A percentile compares a stretch with the other conserved stretches of the same genome.
Conservation (phyloP, 2,113 vertebrate species). For the Edolisoma coerulescens region DNA sequence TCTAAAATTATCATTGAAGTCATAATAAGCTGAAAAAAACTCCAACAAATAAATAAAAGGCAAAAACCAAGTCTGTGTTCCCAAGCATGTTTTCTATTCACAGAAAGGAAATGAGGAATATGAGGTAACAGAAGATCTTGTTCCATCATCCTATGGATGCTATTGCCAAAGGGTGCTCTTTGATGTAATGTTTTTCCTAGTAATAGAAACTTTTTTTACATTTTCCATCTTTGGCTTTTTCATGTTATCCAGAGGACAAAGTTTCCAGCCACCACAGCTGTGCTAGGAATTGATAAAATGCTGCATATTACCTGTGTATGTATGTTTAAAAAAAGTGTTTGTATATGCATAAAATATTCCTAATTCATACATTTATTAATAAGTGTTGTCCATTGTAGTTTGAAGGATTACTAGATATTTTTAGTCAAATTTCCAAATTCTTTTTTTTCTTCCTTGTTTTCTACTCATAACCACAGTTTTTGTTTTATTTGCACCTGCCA, state of each 20-base stretch:
- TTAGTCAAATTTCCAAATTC: not conserved
- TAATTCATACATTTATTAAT: not conserved
- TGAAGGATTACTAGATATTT: not conserved
- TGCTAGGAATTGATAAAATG: not conserved
- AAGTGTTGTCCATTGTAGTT: not conserved
- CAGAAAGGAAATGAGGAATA: not conserved
- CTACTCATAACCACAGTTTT: not conserved
- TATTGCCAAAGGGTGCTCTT: not conserved
- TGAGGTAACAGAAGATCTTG: not conserved
- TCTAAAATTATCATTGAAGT: not conserved
- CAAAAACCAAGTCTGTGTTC: not conserved
- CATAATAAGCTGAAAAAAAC: not conserved
- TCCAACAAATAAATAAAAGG: not conserved
- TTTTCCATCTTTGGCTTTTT: not conserved
- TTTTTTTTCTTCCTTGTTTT: not conserved
- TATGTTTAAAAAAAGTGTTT: not conserved
- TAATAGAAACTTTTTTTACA: not conserved
- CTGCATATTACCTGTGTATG: not conserved
- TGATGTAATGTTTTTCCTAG: not conserved
- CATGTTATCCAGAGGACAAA: not conserved
- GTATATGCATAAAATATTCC: not conserved
- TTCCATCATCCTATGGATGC: not conserved
- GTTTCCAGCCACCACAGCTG: not conserved
- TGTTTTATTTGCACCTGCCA: not conserved
- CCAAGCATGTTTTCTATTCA: not conserved